These are phyloP conservation scores for Drosophila quadrilineata DNA, from an alignment of 1,140 invertebrate species.

Conservation along the genomic window DNA sequence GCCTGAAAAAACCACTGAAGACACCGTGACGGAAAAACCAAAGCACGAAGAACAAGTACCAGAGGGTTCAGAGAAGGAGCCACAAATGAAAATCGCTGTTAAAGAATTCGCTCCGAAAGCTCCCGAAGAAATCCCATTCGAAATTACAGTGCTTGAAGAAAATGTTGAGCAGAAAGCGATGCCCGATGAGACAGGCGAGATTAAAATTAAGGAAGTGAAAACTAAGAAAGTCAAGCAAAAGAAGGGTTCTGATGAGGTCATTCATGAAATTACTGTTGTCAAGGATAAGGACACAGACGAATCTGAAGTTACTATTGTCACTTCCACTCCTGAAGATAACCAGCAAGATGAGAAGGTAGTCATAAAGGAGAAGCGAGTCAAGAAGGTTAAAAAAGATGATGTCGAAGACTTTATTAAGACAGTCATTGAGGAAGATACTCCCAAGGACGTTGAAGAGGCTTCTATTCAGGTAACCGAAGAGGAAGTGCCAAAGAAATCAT, in stretches of 20 bases:
- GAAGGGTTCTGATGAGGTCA: slow-evolving; percentile 51
- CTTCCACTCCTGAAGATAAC: slow-evolving; percentile 55
- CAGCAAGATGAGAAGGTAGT: slow-evolving; percentile 50
- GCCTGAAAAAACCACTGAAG: slow-evolving; percentile 32
- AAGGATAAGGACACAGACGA: slow-evolving; percentile 72
- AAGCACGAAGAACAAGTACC: background rate
- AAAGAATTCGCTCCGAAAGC: slow-evolving; percentile 66
- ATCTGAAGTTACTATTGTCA: slow-evolving; percentile 63
- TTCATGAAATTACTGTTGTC: slow-evolving; percentile 68
- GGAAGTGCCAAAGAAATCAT: background rate
- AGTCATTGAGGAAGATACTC: slow-evolving; percentile 55
- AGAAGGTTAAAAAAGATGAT: slow-evolving; percentile 66
- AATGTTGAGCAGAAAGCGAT: slow-evolving; percentile 40
- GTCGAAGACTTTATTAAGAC: slow-evolving; percentile 59
- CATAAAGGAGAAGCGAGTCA: slow-evolving; percentile 56
- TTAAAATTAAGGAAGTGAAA: slow-evolving; percentile 66
- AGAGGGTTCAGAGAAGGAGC: slow-evolving; percentile 44
- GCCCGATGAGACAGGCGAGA: slow-evolving; percentile 45
- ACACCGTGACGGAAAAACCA: slow-evolving; percentile 42
- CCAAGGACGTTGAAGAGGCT: slow-evolving; percentile 31
- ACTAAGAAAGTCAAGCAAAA: slow-evolving; percentile 74
- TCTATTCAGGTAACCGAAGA: slow-evolving; percentile 27
- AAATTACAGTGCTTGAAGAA: slow-evolving; percentile 62
- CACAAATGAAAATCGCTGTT: slow-evolving; percentile 40
- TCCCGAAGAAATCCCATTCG: slow-evolving; percentile 58